Conservation (phyloP, 2,113 vertebrate species). For the Phylloscopus whistleri region DNA sequence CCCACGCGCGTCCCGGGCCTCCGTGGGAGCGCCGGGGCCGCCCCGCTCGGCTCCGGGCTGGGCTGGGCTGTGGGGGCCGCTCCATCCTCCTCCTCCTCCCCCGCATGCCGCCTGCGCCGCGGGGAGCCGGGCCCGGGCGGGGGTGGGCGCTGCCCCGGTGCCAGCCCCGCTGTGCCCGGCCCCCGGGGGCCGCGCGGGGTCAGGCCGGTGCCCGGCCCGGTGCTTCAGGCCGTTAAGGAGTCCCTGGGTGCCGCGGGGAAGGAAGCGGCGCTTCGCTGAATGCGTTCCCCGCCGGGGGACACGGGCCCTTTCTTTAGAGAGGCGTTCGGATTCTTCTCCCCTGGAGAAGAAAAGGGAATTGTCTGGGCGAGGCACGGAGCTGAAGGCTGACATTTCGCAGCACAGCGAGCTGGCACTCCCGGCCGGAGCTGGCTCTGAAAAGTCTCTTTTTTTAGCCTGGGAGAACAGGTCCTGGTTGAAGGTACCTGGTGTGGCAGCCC, state of each 20-base stretch:
- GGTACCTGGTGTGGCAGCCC: background rate
- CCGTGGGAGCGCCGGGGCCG: background rate
- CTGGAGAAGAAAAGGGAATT: background rate
- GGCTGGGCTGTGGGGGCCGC: background rate
- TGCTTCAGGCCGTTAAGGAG: background rate
- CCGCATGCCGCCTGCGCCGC: background rate
- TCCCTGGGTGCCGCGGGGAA: background rate
- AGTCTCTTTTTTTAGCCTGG: background rate
- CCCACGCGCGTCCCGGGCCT: background rate
- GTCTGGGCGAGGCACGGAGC: background rate
- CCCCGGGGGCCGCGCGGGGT: background rate
- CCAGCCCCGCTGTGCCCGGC: background rate
- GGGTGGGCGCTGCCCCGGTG: background rate
- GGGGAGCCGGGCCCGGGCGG: background rate
- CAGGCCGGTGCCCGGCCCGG: background rate
- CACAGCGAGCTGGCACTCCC: background rate
- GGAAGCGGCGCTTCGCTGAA: accelerated
- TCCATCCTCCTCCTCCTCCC: background rate
- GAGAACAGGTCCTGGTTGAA: background rate
- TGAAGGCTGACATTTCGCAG: background rate
- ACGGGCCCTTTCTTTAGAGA: background rate
- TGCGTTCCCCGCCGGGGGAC: accelerated
- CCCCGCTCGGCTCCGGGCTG: background rate
- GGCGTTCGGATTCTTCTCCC: background rate
- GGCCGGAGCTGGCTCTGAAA: background rate